A percentile compares a stretch with the other conserved stretches of the same genome.
Evolutionary conservation across 2,888 invertebrate species (phyloP).

Genomic region (Cerastis leucographa): DNA sequence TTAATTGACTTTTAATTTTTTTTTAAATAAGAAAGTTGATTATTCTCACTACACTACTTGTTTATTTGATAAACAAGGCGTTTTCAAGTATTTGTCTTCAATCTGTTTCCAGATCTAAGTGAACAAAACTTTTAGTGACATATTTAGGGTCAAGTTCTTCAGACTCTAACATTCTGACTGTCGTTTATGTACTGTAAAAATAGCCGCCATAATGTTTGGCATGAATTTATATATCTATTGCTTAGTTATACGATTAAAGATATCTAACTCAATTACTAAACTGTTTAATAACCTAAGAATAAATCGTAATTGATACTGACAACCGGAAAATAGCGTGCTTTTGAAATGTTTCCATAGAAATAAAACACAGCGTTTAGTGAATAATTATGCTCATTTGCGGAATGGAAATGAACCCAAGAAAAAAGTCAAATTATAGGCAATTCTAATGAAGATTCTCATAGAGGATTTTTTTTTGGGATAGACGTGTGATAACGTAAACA

Average conservation of each 20-base stretch:
- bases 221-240: constrained; percentile 6
- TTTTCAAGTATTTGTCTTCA: background rate
- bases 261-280: constrained; percentile 11
- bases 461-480: background rate
- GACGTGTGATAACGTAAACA: background rate
- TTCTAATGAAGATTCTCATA: background rate
- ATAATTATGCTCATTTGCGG: constrained; percentile 22
- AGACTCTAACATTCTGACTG: background rate
- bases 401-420: constrained; percentile 36
- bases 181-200: background rate
- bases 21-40: too few species aligned
- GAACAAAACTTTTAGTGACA: constrained; percentile 9
- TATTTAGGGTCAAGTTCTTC: background rate
- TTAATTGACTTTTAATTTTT: too few species aligned
- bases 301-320: constrained; percentile 15
- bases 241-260: background rate
- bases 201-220: background rate
- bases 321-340: constrained; percentile 1
- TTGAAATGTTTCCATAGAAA: background rate
- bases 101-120: background rate
- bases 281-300: constrained; percentile 9
- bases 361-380: background rate
- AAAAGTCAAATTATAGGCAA: background rate
- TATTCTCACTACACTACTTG: too few species aligned
- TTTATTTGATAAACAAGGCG: background rate